Evolutionary conservation across 2,113 vertebrate genomes (phyloP), one percentile per base, ranked within the genome.

Genomic region (Crotophaga sulcirostris): DNA sequence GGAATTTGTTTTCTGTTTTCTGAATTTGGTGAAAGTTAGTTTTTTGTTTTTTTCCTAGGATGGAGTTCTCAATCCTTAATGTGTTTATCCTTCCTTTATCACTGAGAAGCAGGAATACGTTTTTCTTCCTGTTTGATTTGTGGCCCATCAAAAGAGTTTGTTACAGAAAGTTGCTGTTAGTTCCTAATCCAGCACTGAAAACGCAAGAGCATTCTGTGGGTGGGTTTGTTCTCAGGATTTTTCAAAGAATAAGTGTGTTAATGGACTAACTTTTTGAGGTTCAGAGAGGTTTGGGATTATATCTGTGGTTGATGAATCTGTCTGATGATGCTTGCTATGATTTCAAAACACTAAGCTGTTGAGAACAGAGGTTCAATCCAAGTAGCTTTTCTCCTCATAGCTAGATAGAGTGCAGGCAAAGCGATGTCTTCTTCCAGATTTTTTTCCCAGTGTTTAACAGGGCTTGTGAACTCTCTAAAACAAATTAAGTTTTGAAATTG

Each of bases 391-490:
- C 24, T 56, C 20, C 33, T 62, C 26, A 28, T 80, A 0, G 2
- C 33, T 64, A 38, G 13, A 7, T 40, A 2, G 12, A 55, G 20
- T 7, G 25, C 21, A 28, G 33, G 47, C 20, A 45, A 45, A 73
- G 20, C 0, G 0, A 20, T 3, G 2, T 11, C 25, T 36, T 51
- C 28, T 59, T 38, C 20, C 20, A 38, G 28, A 9, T 13, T 20
- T 62, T 42, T 49, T 24, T 62, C 36, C 17, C 8, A 12, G 36
- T 18, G 9, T 28, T 86, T 26, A 31, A 34, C 19, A 62, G 16
- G 40, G 17, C 13, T 67, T 78, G 42, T 55, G 42, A 83, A 51
- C 11, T 31, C 54, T 83, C 56, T 20, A 49, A 47, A 78, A 38
- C 11, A 31, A 76, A n/a, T 13, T 17, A 16, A 3, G 1, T 12